phyloP scores from a whole-genome alignment of 1,140 invertebrate species.

The Sinella curviseta region DNA sequence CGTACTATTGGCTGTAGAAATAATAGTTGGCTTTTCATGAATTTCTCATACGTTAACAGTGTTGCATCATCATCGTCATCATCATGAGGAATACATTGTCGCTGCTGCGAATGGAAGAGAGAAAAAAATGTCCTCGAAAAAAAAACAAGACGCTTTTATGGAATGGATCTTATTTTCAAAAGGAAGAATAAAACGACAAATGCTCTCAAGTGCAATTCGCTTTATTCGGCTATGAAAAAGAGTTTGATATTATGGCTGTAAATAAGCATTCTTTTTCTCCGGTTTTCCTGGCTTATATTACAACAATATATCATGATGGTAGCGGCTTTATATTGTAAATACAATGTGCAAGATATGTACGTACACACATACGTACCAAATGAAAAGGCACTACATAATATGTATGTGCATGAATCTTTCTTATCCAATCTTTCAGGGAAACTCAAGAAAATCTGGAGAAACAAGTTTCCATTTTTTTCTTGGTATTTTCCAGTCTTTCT shows the following conservation, averaged over 20 bases:
- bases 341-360: background rate
- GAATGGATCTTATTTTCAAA: slow-evolving; percentile 15
- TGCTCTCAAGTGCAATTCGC: slow-evolving; percentile 11
- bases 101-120: background rate
- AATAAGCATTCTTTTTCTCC: background rate
- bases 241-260: background rate
- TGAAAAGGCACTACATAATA: background rate
- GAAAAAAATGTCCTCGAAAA: background rate
- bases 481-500: slow-evolving; percentile 25
- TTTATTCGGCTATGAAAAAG: slow-evolving; percentile 18
- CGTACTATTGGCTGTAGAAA: slow-evolving; percentile 15
- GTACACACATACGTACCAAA: background rate
- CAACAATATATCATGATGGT: background rate
- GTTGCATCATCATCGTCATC: background rate
- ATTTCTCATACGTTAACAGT: slow-evolving; percentile 16
- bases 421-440: background rate
- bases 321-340: background rate
- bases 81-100: slow-evolving; percentile 10
- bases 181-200: slow-evolving; percentile 17
- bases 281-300: background rate
- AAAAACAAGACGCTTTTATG: background rate
- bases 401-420: background rate
- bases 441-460: background rate
- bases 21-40: slow-evolving; percentile 22
- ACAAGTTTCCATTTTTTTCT: slow-evolving; percentile 19